Evolutionary conservation across 2,797 vertebrate species (phyloP).

Genomic region (Hyperoplus immaculatus): DNA sequence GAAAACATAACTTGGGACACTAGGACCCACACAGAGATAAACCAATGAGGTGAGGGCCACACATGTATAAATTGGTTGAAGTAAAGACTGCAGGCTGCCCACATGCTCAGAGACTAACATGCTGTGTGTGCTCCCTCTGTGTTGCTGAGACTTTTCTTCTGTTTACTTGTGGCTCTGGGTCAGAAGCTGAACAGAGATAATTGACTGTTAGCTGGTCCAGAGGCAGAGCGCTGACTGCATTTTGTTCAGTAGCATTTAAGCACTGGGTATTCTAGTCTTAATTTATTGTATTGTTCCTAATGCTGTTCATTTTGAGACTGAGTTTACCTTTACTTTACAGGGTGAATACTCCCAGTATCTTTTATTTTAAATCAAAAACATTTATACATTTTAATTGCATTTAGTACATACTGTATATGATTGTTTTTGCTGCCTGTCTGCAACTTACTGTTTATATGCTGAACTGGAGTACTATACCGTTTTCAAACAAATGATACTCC

Average conservation of each 20-base stretch:
- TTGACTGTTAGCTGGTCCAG: too few relatives aligned
- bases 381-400: too few relatives aligned
- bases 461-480: constrained; percentile 3
- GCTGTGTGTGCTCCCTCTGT: not conserved
- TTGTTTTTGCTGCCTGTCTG: too few relatives aligned
- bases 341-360: too few relatives aligned
- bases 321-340: too few relatives aligned
- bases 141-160: not conserved
- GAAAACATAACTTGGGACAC: not conserved
- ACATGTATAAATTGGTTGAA: not conserved
- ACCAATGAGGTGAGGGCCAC: not conserved
- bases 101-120: not conserved
- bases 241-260: too few relatives aligned
- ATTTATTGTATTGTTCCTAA: too few relatives aligned
- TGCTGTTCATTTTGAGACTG: too few relatives aligned
- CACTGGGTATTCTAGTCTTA: too few relatives aligned
- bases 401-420: too few relatives aligned
- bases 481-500: constrained; percentile 17
- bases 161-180: not conserved
- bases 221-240: too few relatives aligned
- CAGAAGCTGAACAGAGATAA: not conserved
- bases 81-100: not conserved
- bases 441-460: not conserved
- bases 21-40: not conserved
- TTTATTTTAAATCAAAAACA: too few relatives aligned